Percentiles rank a stretch among this genome's conserved stretches.
These are phyloP conservation scores for Chrysina gloriosa DNA, from an alignment of 2,888 invertebrate genomes.

Conservation along the genomic window DNA sequence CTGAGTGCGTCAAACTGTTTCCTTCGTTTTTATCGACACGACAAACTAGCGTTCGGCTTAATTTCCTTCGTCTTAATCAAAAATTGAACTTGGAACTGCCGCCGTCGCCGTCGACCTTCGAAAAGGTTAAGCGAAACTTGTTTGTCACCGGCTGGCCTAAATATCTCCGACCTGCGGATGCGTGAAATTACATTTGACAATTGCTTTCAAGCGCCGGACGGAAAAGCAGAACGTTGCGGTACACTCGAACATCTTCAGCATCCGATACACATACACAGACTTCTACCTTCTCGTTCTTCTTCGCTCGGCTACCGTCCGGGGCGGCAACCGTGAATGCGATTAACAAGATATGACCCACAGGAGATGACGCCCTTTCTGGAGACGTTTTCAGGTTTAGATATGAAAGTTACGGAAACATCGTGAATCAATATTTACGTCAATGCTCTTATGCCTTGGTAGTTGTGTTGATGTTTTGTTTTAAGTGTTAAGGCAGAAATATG, in stretches of 20 bases:
- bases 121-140: constrained; percentile 40
- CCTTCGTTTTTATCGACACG: neutral
- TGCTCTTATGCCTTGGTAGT: constrained; percentile 51
- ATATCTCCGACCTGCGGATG: constrained; percentile 57
- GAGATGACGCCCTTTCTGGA: constrained; percentile 47
- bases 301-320: neutral
- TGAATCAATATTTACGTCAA: constrained; percentile 59
- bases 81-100: constrained; percentile 8
- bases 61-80: constrained; percentile 5
- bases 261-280: neutral
- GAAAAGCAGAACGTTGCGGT: constrained; percentile 21
- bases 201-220: constrained; percentile 52
- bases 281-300: neutral
- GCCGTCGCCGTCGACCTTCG: neutral
- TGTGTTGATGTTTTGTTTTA: too few species aligned
- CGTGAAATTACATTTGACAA: constrained; percentile 63
- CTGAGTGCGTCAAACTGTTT: too few species aligned
- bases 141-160: constrained; percentile 47
- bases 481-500: too few species aligned
- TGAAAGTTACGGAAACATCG: constrained; percentile 53
- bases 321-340: constrained; percentile 51
- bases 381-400: constrained; percentile 53
- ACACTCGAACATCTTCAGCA: neutral
- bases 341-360: constrained; percentile 55
- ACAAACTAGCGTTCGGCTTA: neutral